Conservation (phyloP, 2,113 vertebrate genomes). For the Bothrops jararaca region DNA sequence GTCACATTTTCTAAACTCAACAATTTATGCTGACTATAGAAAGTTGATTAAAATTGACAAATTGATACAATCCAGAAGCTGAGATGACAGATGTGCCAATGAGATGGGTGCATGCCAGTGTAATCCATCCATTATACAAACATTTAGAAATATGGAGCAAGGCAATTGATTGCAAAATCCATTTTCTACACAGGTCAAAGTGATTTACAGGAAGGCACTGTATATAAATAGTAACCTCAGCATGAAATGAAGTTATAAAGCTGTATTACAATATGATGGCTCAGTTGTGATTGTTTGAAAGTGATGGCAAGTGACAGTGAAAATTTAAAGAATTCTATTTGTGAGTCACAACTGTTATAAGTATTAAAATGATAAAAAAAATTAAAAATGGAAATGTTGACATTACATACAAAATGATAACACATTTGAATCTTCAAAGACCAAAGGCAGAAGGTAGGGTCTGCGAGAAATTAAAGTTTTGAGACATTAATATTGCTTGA, state of each 20-base stretch:
- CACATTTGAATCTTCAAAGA: constrained; percentile 77
- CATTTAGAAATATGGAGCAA: neutral
- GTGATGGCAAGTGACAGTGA: constrained; percentile 46
- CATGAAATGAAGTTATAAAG: neutral
- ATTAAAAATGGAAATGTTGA: constrained; percentile 66
- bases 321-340: constrained; percentile 66
- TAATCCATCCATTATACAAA: neutral
- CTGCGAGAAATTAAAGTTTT: constrained; percentile 83
- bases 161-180: neutral
- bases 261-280: neutral
- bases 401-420: constrained; percentile 72
- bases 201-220: neutral
- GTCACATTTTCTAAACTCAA: neutral
- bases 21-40: neutral
- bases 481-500: constrained; percentile 80
- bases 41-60: neutral
- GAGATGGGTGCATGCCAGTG: neutral
- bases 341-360: constrained; percentile 69
- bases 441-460: constrained; percentile 69
- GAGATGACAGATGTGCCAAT: neutral
- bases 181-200: neutral
- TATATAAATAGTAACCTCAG: neutral
- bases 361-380: neutral
- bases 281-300: constrained; percentile 41
- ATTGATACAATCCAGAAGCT: neutral